Percentiles rank a stretch among this genome's conserved stretches.
phyloP scores from a whole-genome alignment of 2,113 vertebrate genomes.

The Cercocebus atys region DNA sequence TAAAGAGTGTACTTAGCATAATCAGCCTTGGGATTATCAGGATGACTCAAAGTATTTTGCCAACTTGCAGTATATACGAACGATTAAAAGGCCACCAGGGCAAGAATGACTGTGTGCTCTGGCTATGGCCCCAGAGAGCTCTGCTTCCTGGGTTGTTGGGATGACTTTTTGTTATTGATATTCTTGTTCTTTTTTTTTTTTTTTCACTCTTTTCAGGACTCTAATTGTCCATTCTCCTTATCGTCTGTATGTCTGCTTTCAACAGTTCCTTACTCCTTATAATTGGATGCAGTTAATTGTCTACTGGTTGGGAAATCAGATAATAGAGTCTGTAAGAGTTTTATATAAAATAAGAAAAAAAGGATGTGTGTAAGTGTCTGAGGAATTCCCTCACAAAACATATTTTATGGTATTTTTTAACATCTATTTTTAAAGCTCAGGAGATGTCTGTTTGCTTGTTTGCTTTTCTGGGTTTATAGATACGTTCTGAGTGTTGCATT shows the following conservation, averaged over 20 bases:
- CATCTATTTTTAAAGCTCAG: conserved; percentile 2
- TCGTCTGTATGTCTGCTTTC: not conserved
- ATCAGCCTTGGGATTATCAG: not conserved
- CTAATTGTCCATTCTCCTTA: not conserved
- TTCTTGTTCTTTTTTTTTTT: not conserved
- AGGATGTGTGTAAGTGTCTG: not conserved
- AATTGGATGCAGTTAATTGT: not conserved
- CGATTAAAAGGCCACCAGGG: fast-evolving
- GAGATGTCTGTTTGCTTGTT: not conserved
- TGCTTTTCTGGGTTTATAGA: not conserved
- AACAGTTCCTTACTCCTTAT: conserved; percentile 5
- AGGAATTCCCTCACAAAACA: not conserved
- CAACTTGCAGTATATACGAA: not conserved
- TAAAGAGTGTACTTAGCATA: not conserved
- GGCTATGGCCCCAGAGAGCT: not conserved
- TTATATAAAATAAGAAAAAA: not conserved
- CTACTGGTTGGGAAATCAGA: not conserved
- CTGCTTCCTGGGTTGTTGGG: not conserved
- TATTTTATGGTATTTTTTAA: not conserved
- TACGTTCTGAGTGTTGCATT: not conserved
- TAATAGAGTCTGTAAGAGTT: not conserved
- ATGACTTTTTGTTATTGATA: not conserved
- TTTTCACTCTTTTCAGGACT: not conserved
- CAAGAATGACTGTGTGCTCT: not conserved
- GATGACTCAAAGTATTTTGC: not conserved